Evolutionary conservation across 2,113 vertebrate species (phyloP).

Genomic region (Sceloporus tristichus): DNA sequence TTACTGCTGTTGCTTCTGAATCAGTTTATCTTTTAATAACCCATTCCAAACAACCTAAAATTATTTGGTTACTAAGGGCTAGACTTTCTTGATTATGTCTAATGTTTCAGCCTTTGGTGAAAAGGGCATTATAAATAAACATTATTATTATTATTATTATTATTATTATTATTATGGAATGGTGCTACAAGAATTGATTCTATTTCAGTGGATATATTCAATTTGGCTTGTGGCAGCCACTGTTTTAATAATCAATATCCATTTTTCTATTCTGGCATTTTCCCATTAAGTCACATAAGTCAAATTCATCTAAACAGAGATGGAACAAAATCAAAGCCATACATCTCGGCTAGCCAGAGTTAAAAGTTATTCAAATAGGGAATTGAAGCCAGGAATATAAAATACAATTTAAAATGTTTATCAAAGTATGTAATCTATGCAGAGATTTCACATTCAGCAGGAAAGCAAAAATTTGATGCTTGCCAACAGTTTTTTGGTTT

Average conservation of each 20-base stretch:
- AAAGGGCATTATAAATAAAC: no score
- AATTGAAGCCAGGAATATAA: neutral
- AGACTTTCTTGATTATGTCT: neutral
- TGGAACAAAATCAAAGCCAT: neutral
- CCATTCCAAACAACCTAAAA: neutral
- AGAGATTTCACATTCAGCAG: neutral
- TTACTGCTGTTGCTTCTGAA: neutral
- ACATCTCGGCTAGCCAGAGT: neutral
- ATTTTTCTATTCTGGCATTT: constrained; percentile 22
- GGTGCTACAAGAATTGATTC: neutral
- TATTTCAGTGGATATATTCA: neutral
- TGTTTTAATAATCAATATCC: neutral
- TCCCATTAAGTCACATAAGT: neutral
- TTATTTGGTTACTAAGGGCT: neutral
- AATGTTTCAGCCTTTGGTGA: no score
- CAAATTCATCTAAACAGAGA: neutral
- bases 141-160: no score
- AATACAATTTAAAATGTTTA: neutral
- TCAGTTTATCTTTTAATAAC: neutral
- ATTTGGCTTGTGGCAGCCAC: neutral
- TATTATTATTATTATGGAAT: no score
- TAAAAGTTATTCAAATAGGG: neutral
- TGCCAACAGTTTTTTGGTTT: neutral
- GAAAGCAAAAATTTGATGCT: neutral
- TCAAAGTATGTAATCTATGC: neutral